Evolutionary conservation across 2,797 vertebrate species (phyloP), one percentile per base, ranked within the genome.

Genomic region (Spinus pinus): DNA sequence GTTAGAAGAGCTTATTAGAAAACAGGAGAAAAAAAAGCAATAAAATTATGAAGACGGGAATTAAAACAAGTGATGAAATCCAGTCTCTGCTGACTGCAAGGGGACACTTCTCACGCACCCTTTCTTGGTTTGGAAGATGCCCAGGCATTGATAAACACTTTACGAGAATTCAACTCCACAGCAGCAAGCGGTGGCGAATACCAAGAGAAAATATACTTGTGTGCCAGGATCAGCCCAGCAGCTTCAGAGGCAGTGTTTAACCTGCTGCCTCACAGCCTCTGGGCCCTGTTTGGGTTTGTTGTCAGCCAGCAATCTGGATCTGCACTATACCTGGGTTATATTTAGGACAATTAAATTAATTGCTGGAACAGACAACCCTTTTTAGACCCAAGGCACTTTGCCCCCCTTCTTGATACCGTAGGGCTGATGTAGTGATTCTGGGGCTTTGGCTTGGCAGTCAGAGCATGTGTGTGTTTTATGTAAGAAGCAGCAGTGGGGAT

Each of bases 311-410:
- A 90, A 84, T 93, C 85, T 91, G 82, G 80, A 94, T 86, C 89
- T 71, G 75, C 88, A 57, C 46, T 73, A 41, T 86, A 92, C 94
- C 89, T 93, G 82, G 46, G 51, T 88, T 94, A 88, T 96, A 93
- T 96, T 97, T 96, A 94, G 89, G 82, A 66, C 94, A 94, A 96
- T 96, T 97, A 96, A 86, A 91, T 90, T 96, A 93, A 95, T 93
- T 96, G 85, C 91, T 96, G 91, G 77, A 95, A 94, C 90, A 96
- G 92, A 84, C 53, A 88, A 86, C 70, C 44, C n/a, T 84, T 93
- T 94, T 91, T 58, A 91, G 77, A 79, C 91, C 62, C 66, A 86
- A 93, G 94, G 90, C 90, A 35, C 3, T 93, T 90, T 93, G 20
- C 87, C 80, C 89, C 85, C 62, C 87, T 86, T 93, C 67, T 88